Evolutionary conservation across 2,797 vertebrate species (phyloP).

Genomic region (Coluber constrictor): DNA sequence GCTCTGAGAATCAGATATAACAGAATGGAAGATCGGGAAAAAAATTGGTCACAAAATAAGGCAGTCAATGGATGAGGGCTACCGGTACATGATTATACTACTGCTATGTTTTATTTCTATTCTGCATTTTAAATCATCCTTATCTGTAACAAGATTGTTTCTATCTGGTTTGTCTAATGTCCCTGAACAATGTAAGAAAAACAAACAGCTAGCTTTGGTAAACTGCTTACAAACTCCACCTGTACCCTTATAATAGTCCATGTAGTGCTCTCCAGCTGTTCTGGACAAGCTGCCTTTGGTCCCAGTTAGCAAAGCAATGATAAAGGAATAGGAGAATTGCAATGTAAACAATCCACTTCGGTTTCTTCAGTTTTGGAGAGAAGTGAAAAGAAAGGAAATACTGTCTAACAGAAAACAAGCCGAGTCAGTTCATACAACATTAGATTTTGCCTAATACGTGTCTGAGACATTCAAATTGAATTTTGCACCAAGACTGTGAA

Average conservation of each 20-base stretch:
- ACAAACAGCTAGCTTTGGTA: background rate
- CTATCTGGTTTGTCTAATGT: background rate
- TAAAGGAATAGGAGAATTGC: background rate
- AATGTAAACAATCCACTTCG: background rate
- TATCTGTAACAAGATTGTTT: background rate
- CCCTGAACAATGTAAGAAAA: background rate
- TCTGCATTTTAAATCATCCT: background rate
- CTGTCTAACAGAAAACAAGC: background rate
- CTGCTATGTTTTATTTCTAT: background rate
- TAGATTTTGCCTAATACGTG: background rate
- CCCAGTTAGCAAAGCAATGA: background rate
- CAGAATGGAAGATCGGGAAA: background rate
- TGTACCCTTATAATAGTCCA: background rate
- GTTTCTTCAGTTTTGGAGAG: background rate
- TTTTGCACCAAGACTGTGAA: constrained; percentile 24
- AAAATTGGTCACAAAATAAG: background rate
- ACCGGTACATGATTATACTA: background rate
- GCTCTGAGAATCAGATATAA: background rate
- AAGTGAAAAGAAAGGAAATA: background rate
- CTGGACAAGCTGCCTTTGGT: background rate
- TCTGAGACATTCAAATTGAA: background rate
- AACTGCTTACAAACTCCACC: background rate
- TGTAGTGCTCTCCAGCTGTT: background rate
- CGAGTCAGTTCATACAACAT: background rate
- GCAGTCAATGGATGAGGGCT: background rate